phyloP scores from a whole-genome alignment of 2,888 invertebrate genomes.

The Lamellibrachia satsuma region DNA sequence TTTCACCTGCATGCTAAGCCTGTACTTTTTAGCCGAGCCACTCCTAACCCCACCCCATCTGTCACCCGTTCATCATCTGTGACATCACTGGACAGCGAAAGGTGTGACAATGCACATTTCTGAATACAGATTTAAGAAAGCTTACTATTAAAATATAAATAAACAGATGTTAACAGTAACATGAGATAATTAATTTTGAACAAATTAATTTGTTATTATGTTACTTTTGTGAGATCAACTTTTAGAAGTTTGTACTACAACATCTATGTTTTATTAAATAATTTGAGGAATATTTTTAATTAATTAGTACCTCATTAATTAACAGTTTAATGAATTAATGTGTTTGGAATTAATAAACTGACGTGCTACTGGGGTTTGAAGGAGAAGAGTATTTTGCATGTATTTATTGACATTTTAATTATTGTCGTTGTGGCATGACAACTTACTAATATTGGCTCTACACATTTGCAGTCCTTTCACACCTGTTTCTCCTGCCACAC shows the following conservation, averaged over 20 bases:
- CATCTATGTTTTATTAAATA: neutral
- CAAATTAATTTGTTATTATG: neutral
- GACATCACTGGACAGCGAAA: neutral
- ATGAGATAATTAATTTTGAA: neutral
- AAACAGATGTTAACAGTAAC: neutral
- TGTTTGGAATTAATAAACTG: neutral
- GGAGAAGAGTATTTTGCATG: neutral
- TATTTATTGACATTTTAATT: neutral
- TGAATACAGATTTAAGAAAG: neutral
- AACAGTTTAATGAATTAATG: neutral
- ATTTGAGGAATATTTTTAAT: neutral
- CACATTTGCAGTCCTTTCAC: neutral
- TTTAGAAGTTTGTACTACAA: neutral
- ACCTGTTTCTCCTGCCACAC: neutral
- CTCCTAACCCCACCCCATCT: neutral
- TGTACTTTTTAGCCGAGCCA: neutral
- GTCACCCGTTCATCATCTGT: neutral
- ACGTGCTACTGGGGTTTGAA: neutral
- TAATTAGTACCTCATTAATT: neutral
- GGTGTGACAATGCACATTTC: neutral
- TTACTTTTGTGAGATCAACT: neutral
- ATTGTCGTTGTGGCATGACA: neutral
- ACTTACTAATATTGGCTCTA: neutral
- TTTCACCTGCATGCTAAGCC: neutral
- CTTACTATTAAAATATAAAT: neutral